Conservation (phyloP, 2,797 vertebrate species). For the Emydoidea blandingii region DNA sequence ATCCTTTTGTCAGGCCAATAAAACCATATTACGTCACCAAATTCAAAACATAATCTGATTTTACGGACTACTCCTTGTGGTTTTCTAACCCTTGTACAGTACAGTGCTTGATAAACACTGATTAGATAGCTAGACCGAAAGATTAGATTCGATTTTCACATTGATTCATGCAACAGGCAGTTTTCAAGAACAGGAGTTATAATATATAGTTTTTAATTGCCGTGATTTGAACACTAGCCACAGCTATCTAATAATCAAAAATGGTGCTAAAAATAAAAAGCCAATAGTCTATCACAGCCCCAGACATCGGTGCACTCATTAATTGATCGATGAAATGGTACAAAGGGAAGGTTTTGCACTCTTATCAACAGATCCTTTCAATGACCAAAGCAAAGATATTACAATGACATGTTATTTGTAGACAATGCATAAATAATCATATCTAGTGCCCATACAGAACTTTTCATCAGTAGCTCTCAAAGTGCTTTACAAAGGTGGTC, state of each 20-base stretch:
- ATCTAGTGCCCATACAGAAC: neutral
- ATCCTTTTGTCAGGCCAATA: neutral
- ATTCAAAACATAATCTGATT: slow-evolving; percentile 44
- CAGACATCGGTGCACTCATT: fast-evolving
- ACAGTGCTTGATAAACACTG: slow-evolving; percentile 29
- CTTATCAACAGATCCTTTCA: neutral
- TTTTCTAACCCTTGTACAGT: slow-evolving; percentile 39
- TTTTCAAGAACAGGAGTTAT: neutral
- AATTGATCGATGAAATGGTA: neutral
- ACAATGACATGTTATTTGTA: neutral
- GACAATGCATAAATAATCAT: neutral
- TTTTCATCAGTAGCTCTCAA: neutral
- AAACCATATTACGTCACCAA: slow-evolving; percentile 21
- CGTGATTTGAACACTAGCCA: slow-evolving; percentile 29
- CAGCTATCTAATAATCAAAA: slow-evolving; percentile 2
- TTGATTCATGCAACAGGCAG: slow-evolving; percentile 26
- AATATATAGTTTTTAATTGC: slow-evolving; percentile 35
- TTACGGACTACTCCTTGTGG: neutral
- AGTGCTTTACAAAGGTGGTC: neutral
- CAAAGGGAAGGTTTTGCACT: neutral
- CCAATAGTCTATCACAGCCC: slow-evolving; percentile 16
- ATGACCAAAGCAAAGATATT: neutral
- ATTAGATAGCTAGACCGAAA: slow-evolving; percentile 25
- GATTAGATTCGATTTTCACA: slow-evolving; percentile 60
- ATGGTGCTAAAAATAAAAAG: neutral